Evolutionary conservation across 2,797 vertebrate genomes (phyloP).

Genomic region (Silurus lanzhouensis): DNA sequence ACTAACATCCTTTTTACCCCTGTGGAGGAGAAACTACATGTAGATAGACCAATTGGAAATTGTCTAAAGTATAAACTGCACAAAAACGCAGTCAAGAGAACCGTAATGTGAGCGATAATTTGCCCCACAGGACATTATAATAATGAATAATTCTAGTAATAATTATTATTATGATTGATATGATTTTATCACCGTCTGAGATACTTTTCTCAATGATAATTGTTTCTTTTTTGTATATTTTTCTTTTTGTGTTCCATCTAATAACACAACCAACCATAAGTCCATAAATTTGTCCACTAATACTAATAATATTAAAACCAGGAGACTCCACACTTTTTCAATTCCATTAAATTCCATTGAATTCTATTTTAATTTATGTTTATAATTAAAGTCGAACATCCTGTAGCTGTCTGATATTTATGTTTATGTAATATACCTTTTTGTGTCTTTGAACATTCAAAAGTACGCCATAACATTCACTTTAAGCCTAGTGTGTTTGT

Average conservation of each 20-base stretch:
- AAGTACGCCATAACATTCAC: not conserved
- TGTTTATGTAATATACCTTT: not conserved
- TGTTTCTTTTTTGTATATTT: not conserved
- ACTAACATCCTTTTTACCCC: not conserved
- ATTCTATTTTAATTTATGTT: not conserved
- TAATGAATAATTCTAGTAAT: not conserved
- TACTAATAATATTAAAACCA: not conserved
- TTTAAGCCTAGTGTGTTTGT: constrained; percentile 10
- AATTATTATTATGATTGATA: not conserved
- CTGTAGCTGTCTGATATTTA: not conserved
- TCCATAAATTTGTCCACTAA: not conserved
- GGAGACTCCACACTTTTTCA: not conserved
- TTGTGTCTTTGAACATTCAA: not conserved
- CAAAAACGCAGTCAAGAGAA: not conserved
- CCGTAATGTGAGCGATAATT: not conserved
- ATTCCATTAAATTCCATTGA: not conserved
- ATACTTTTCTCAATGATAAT: not conserved
- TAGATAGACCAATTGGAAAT: not conserved
- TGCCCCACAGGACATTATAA: not conserved
- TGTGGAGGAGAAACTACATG: not conserved
- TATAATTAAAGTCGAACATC: not conserved
- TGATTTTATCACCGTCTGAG: not conserved
- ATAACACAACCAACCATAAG: not conserved
- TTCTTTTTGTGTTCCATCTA: not conserved
- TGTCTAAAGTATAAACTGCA: not conserved